Percentiles rank a stretch among this genome's conserved stretches.
phyloP scores from a whole-genome alignment of 1,140 invertebrate genomes.

The Drosophila nasuta region DNA sequence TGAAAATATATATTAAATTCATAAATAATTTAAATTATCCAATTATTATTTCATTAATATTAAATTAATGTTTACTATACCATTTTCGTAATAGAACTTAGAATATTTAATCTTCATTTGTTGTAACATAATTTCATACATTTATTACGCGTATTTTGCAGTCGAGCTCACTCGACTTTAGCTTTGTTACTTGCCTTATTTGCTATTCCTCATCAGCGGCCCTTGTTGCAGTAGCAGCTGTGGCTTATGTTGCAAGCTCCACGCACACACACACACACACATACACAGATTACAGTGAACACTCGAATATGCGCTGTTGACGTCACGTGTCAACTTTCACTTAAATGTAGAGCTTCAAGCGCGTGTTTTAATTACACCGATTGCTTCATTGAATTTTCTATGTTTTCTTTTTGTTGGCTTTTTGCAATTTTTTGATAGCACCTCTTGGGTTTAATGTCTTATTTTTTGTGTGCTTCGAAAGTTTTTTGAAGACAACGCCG shows the following conservation, averaged over 20 bases:
- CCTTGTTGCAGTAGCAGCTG: slow-evolving; percentile 19
- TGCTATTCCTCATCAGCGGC: slow-evolving; percentile 8
- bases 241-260: slow-evolving; percentile 8
- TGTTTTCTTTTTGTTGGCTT: slow-evolving; percentile 1
- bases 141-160: no score
- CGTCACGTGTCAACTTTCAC: slow-evolving; percentile 32
- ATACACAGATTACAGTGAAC: not conserved
- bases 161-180: no score
- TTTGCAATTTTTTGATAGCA: slow-evolving; percentile 21
- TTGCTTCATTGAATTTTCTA: slow-evolving; percentile 11
- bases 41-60: no score
- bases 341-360: not conserved
- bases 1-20: no score
- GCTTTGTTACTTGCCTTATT: no score
- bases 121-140: no score
- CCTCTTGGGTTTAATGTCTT: slow-evolving; percentile 2
- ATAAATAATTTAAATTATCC: no score
- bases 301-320: not conserved
- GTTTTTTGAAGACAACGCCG: slow-evolving; percentile 1
- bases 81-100: no score
- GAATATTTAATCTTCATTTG: no score
- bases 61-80: no score
- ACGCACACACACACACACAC: not conserved
- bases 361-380: slow-evolving; percentile 28
- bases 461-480: slow-evolving; percentile 22